Percentiles rank a stretch among this genome's conserved stretches.
Evolutionary conservation across 2,797 vertebrate species (phyloP).

Genomic region (Chromobotia macracanthus): DNA sequence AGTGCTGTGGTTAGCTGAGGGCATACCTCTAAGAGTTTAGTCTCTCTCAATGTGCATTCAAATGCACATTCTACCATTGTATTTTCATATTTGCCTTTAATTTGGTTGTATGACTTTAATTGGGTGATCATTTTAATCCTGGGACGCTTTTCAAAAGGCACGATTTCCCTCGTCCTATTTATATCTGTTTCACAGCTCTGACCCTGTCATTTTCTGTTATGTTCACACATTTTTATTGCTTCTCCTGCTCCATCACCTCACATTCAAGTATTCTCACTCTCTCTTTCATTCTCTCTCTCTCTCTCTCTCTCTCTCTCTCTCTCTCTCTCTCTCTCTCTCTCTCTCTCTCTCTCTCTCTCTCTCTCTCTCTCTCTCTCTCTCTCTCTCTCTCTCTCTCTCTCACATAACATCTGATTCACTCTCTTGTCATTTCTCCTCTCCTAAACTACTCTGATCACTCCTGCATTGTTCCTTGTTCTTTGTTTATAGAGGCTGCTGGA

Average conservation of each 20-base stretch:
- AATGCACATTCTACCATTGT: not conserved
- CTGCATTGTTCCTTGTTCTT: constrained; percentile 28
- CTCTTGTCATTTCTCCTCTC: not conserved
- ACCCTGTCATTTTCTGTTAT: constrained; percentile 40
- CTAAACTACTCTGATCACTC: not conserved
- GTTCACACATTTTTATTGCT: constrained; percentile 14
- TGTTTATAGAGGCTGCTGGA: constrained; percentile 72
- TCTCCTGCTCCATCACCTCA: constrained; percentile 61
- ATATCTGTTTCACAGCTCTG: not conserved
- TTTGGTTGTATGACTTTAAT: constrained; percentile 15
- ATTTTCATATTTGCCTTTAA: constrained; percentile 16
- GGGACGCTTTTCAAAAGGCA: not conserved
- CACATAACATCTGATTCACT: constrained; percentile 4
- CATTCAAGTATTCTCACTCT: not conserved
- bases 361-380: not conserved
- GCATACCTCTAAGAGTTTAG: not conserved
- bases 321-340: not conserved
- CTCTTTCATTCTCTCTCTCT: not conserved
- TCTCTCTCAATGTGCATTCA: constrained; percentile 13
- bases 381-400: not conserved
- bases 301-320: not conserved
- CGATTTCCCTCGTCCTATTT: not conserved
- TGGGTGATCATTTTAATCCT: constrained; percentile 16
- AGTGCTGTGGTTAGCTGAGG: not conserved
- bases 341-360: not conserved